Conservation (phyloP, 2,797 vertebrate genomes). For the Manis pentadactyla region DNA sequence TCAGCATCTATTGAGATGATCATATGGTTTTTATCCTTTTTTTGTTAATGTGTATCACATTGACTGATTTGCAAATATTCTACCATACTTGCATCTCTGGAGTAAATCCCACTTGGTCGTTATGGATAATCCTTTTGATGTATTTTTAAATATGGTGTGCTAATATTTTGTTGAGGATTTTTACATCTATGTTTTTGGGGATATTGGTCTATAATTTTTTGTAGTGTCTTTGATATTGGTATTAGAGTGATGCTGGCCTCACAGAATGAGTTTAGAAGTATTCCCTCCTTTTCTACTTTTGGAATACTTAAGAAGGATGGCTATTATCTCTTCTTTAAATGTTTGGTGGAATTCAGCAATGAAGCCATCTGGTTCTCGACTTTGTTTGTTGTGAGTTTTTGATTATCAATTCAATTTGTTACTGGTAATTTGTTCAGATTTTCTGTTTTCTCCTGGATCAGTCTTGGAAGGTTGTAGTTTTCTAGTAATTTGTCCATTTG, state of each 20-base stretch:
- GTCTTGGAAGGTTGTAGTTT: no score
- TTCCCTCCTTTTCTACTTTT: neutral
- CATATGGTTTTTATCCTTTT: neutral
- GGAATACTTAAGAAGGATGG: neutral
- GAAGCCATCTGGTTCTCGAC: neutral
- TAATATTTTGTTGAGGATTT: neutral
- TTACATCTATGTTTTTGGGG: neutral
- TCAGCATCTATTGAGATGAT: neutral
- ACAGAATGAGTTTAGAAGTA: neutral
- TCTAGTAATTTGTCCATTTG: neutral
- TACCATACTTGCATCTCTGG: neutral
- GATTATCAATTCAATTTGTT: neutral
- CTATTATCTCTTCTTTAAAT: neutral
- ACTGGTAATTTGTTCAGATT: neutral
- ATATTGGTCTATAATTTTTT: neutral
- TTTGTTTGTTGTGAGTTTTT: neutral
- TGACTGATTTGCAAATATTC: neutral
- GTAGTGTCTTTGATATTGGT: neutral
- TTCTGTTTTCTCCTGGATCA: neutral
- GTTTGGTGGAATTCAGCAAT: neutral
- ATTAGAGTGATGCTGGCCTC: neutral
- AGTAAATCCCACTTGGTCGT: neutral
- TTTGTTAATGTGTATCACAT: neutral
- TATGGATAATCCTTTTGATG: neutral
- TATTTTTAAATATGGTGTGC: neutral